phyloP scores from a whole-genome alignment of 2,888 invertebrate genomes.

The Lingula anatina region DNA sequence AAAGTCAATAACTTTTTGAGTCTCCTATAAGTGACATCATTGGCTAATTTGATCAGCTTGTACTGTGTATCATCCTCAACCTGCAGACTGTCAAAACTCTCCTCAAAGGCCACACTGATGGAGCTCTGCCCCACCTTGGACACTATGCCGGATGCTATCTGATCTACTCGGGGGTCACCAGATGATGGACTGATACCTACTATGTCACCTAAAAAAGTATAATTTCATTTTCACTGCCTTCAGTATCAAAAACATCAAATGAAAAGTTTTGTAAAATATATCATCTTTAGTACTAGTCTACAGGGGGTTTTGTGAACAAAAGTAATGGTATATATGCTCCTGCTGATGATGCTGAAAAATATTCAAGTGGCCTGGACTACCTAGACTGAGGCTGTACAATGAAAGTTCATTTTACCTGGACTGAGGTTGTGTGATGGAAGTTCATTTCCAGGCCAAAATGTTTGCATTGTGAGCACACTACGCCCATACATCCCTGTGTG shows the following conservation, averaged over 20 bases:
- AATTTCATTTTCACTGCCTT: too few relatives aligned
- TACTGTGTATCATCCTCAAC: conserved; percentile 44
- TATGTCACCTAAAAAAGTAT: conserved; percentile 54
- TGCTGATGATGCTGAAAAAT: too few relatives aligned
- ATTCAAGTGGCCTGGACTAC: too few relatives aligned
- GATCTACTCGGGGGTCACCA: conserved; percentile 22
- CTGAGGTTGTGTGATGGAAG: conserved; percentile 50
- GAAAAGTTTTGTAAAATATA: too few relatives aligned
- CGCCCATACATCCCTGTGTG: conserved; percentile 52
- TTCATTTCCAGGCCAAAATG: conserved; percentile 26
- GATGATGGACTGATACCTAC: conserved; percentile 46
- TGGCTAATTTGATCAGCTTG: conserved; percentile 53
- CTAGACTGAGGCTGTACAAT: too few relatives aligned
- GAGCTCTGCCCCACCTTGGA: conserved; percentile 34
- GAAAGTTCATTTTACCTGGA: too few relatives aligned
- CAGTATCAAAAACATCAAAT: too few relatives aligned
- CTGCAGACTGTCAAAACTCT: conserved; percentile 39
- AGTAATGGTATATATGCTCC: too few relatives aligned
- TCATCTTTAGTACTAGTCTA: too few relatives aligned
- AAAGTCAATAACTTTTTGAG: conserved; percentile 47
- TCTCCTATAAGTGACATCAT: conserved; percentile 54
- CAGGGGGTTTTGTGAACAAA: too few relatives aligned
- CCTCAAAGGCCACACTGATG: conserved; percentile 53
- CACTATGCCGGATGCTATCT: conserved; percentile 50
- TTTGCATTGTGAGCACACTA: conserved; percentile 43